These are phyloP conservation scores for Adelges cooleyi DNA, from an alignment of 1,140 invertebrate genomes.

Conservation along the genomic window DNA sequence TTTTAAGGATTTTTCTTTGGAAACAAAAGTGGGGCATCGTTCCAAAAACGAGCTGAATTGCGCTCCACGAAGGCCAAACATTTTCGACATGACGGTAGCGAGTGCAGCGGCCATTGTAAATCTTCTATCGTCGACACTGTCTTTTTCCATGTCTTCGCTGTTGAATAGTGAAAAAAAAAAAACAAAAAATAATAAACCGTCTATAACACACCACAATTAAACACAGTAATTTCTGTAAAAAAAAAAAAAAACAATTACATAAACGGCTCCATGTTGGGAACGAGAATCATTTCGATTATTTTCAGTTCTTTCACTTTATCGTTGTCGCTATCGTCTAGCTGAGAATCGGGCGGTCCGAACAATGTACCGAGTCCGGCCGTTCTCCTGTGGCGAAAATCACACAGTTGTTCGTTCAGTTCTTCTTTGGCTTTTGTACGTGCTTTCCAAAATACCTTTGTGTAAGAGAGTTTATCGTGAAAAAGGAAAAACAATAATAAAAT, in stretches of 20 bases:
- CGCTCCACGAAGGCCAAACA: conserved; percentile 52
- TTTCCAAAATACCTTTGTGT: conserved; percentile 74
- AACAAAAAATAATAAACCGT: too few relatives aligned
- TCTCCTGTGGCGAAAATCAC: conserved; percentile 80
- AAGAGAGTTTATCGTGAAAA: too few relatives aligned
- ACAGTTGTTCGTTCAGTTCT: conserved; percentile 71
- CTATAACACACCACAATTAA: too few relatives aligned
- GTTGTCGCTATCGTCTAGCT: conserved; percentile 64
- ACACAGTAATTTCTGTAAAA: too few relatives aligned
- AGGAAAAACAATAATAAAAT: conserved; percentile 30
- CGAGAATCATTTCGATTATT: conserved; percentile 58
- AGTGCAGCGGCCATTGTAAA: conserved; percentile 63
- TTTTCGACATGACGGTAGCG: conserved; percentile 62
- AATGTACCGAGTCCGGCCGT: conserved; percentile 79
- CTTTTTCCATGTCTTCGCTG: conserved; percentile 60
- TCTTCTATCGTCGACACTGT: conserved; percentile 51
- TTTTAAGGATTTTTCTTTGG: conserved; percentile 70
- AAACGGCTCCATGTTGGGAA: conserved; percentile 58
- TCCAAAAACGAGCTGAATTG: conserved; percentile 46
- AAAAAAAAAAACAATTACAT: conserved; percentile 47
- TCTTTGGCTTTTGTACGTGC: conserved; percentile 72
- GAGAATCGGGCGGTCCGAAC: conserved; percentile 74
- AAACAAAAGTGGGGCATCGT: conserved; percentile 63
- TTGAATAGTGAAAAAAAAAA: conserved; percentile 34
- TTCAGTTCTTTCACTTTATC: conserved; percentile 69